Conservation (phyloP, 2,888 invertebrate species). For the Poecilobothrus nobilitatus region DNA sequence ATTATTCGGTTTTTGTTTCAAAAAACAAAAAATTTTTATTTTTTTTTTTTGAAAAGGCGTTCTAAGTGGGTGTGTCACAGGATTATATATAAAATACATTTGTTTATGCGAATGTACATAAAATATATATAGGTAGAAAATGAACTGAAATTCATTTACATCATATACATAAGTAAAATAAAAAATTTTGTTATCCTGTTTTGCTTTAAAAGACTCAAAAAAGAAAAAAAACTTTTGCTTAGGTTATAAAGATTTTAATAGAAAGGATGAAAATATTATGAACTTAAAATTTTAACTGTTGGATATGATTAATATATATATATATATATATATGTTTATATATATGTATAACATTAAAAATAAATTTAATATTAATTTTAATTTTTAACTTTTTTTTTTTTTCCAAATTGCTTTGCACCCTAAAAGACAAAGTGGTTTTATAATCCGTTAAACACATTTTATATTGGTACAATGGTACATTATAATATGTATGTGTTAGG, state of each 20-base stretch:
- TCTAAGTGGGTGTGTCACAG: constrained; percentile 21
- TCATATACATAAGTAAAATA: too few relatives aligned
- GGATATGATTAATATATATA: not conserved
- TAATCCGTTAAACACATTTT: too few relatives aligned
- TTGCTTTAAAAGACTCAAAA: not conserved
- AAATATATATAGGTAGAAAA: not conserved
- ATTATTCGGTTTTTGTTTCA: not conserved
- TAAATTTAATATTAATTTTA: not conserved
- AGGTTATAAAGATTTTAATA: too few relatives aligned
- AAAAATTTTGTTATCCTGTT: too few relatives aligned
- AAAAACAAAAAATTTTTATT: not conserved
- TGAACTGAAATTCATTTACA: not conserved
- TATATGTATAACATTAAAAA: not conserved
- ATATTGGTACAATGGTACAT: too few relatives aligned
- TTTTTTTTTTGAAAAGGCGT: constrained; percentile 14
- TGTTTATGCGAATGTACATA: too few relatives aligned
- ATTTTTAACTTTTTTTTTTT: not conserved
- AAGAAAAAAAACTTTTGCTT: too few relatives aligned
- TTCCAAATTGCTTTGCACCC: not conserved
- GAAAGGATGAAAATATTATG: not conserved
- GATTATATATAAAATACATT: constrained; percentile 19
- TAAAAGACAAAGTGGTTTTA: not conserved
- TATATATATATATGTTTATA: not conserved
- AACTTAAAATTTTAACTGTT: not conserved
- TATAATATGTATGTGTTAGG: too few relatives aligned